Percentiles rank a stretch among this genome's conserved stretches.
phyloP scores from a whole-genome alignment of 1,140 invertebrate genomes.

The Rhynchophorus ferrugineus region DNA sequence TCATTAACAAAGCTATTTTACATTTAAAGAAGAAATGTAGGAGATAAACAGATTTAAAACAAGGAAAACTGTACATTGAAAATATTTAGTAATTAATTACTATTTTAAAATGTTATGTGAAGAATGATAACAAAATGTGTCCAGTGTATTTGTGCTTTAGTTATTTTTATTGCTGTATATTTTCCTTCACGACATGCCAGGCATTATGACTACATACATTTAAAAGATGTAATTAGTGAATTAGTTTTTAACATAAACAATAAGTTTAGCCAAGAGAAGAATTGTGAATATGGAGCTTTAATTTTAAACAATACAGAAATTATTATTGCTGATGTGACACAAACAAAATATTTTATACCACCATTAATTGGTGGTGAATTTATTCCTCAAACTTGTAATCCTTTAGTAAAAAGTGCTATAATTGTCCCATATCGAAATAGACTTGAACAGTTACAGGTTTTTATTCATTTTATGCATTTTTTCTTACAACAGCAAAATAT shows the following conservation, averaged over 20 bases:
- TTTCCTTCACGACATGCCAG: conserved; percentile 34
- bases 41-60: too few species aligned
- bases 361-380: conserved; percentile 57
- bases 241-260: conserved; percentile 14
- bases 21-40: too few species aligned
- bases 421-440: conserved; percentile 86
- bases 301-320: conserved; percentile 27
- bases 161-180: conserved; percentile 27
- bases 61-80: too few species aligned
- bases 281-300: conserved; percentile 30
- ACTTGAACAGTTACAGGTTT: conserved; percentile 66
- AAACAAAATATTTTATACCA: conserved; percentile 3
- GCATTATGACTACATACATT: conserved; percentile 30
- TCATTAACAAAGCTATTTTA: too few species aligned
- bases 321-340: conserved; percentile 20
- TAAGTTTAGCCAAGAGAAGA: conserved; percentile 20
- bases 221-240: conserved; percentile 24
- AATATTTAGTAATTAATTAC: too few species aligned
- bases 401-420: conserved; percentile 73
- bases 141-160: conserved; percentile 17
- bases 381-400: conserved; percentile 62
- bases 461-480: conserved; percentile 83
- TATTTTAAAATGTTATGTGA: too few species aligned
- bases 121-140: conserved; percentile 26
- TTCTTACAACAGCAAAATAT: conserved; percentile 82